A percentile compares a stretch with the other conserved stretches of the same genome.
Evolutionary conservation across 2,888 invertebrate species (phyloP).

Genomic region (Tridacna crocea): DNA sequence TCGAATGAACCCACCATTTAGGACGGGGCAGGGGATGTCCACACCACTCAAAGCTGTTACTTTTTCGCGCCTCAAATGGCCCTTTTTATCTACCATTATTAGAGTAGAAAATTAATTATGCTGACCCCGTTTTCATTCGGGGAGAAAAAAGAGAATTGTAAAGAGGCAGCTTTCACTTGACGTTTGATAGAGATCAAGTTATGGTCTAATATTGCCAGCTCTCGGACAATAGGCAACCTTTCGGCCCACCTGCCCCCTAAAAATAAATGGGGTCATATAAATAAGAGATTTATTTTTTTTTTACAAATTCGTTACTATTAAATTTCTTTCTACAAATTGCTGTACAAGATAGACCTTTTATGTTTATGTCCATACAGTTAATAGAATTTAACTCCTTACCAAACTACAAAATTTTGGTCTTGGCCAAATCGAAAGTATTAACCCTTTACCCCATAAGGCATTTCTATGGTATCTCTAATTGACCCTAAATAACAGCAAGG

Average conservation of each 20-base stretch:
- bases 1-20: too few species aligned
- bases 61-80: constrained; percentile 22
- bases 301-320: too few species aligned
- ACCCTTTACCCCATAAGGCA: too few species aligned
- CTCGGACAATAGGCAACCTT: constrained; percentile 8
- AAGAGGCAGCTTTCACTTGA: constrained; percentile 15
- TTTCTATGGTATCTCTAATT: too few species aligned
- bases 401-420: too few species aligned
- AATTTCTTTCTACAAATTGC: too few species aligned
- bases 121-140: constrained; percentile 13
- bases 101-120: constrained; percentile 23
- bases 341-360: too few species aligned
- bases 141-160: background rate
- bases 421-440: too few species aligned
- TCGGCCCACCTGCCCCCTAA: constrained; percentile 13
- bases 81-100: constrained; percentile 19
- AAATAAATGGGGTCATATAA: constrained; percentile 16
- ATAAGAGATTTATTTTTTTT: background rate
- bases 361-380: too few species aligned
- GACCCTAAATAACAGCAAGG: too few species aligned
- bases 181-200: constrained; percentile 20
- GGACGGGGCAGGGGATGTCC: background rate
- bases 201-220: constrained; percentile 22
- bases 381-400: too few species aligned
- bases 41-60: constrained; percentile 18